Percentiles rank a stretch among this genome's conserved stretches.
Conservation (phyloP, 1,140 invertebrate genomes). For the Ceratina calcarata region DNA sequence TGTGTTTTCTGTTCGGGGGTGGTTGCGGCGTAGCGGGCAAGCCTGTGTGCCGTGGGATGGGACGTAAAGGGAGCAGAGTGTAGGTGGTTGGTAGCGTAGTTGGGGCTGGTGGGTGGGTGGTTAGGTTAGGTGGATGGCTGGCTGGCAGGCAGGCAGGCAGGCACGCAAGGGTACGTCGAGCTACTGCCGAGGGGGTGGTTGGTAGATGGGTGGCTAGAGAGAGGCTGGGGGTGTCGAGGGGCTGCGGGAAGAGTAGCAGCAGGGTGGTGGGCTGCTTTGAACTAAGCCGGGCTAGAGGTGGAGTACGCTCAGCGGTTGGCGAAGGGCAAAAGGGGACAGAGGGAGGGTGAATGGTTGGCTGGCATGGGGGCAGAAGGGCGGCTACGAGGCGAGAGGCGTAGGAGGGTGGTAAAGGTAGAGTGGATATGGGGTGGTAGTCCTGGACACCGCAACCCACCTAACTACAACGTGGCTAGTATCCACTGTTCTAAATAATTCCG, state of each 20-base stretch:
- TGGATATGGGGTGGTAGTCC: conserved; percentile 69
- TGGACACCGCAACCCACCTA: conserved; percentile 75
- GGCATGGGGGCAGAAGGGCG: conserved; percentile 59
- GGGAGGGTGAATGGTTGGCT: conserved; percentile 61
- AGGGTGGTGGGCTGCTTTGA: conserved; percentile 72
- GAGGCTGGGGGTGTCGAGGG: conserved; percentile 59
- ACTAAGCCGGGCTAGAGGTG: conserved; percentile 73
- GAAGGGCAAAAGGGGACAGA: conserved; percentile 69
- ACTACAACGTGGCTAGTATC: conserved; percentile 75
- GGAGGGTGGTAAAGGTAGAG: conserved; percentile 63
- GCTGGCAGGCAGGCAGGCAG: conserved; percentile 65
- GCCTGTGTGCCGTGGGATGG: conserved; percentile 54
- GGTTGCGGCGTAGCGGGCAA: conserved; percentile 69
- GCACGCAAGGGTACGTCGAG: conserved; percentile 74
- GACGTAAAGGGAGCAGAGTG: conserved; percentile 64
- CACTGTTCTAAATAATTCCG: conserved; percentile 78
- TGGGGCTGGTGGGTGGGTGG: conserved; percentile 56
- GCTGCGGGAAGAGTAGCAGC: conserved; percentile 59
- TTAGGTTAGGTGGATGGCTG: conserved; percentile 61
- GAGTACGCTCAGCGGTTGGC: conserved; percentile 67
- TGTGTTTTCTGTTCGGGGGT: conserved; percentile 76
- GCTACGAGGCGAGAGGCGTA: conserved; percentile 32
- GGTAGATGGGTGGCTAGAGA: conserved; percentile 63
- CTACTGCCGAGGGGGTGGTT: conserved; percentile 62
- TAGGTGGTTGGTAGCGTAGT: conserved; percentile 59